These are phyloP conservation scores for Monodelphis domestica DNA, from an alignment of 2,797 vertebrate species.

Conservation along the genomic window DNA sequence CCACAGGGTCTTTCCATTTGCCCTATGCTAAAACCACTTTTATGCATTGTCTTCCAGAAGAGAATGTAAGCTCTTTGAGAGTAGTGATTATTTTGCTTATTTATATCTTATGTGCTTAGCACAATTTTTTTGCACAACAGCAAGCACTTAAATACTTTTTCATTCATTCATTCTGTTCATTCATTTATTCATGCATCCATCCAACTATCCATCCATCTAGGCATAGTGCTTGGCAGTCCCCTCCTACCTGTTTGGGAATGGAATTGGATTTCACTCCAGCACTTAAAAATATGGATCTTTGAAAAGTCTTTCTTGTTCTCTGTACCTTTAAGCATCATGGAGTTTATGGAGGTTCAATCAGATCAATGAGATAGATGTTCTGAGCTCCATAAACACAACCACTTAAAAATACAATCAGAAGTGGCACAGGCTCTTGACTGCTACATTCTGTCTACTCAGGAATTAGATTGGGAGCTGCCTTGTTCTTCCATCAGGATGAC, in stretches of 20 bases:
- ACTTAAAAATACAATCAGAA: constrained; percentile 80
- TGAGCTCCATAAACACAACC: constrained; percentile 72
- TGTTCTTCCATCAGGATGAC: neutral
- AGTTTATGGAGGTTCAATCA: constrained; percentile 76
- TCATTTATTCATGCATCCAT: neutral
- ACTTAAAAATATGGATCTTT: constrained; percentile 61
- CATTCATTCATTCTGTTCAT: neutral
- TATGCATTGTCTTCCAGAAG: neutral
- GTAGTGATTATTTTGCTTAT: neutral
- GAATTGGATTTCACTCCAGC: constrained; percentile 54
- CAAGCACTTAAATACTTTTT: neutral
- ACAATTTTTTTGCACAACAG: neutral
- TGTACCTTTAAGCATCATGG: constrained; percentile 65
- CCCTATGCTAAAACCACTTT: neutral
- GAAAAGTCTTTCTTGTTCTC: constrained; percentile 54
- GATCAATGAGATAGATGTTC: constrained; percentile 71
- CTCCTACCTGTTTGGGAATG: constrained; percentile 59
- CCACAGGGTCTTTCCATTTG: neutral
- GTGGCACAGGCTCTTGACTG: constrained; percentile 53
- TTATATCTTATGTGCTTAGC: neutral
- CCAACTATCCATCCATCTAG: neutral
- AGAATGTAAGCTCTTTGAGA: neutral
- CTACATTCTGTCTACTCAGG: neutral
- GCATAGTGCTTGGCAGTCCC: neutral
- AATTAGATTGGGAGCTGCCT: neutral